Base-by-base conservation (phyloP, 2,888 invertebrate species). In the Diaperis boleti region DNA sequence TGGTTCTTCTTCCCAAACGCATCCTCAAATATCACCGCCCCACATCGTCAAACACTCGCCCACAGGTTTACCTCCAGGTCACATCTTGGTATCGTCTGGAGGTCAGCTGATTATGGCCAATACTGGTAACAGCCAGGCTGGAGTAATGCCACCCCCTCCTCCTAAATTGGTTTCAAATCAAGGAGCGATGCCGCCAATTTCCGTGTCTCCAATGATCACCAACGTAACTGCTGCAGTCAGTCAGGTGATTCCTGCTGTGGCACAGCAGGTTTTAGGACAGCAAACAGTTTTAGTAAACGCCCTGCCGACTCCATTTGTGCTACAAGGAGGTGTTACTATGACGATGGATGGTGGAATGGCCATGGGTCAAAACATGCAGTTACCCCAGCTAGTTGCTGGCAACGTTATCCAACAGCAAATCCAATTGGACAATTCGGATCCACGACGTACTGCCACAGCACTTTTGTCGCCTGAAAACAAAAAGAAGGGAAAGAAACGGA, bases 231-330 rank as follows among this genome's bases (percentile, higher is more conserved):
- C 87, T 0, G 85, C 89, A 0, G 85, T 88, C 4, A 85, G 87
- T 6, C 89, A 89, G 78, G 87, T 88, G 0, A 85, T 88, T 31
- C 87, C 89, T 1, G 85, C 88, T 0, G 87, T 87, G 0, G 76
- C 76, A 1, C 56, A 56, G 14, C 56, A 56, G 17, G 56, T 91
- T 11, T 84, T 91, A 1, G 91, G 90, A 18, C 91, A 89, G 74
- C 90, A 91, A 18, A 89, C 92, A 0, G 91, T 93, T 0, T 85
- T 95, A 3, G 89, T 95, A 1, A 94, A 94, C 75, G 88, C 93
- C 0, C 81, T 94, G 65, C 90, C 89, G 45, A 85, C 91, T 11
- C 92, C 92, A 0, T 91, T 92, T 69, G 88, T 94, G 3, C 85
- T 94, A 37, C 93, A 93, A 74, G 91, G 91, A 0, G 87, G 90